phyloP scores from a whole-genome alignment of 2,888 invertebrate genomes.

The Coleophora flavipennella region DNA sequence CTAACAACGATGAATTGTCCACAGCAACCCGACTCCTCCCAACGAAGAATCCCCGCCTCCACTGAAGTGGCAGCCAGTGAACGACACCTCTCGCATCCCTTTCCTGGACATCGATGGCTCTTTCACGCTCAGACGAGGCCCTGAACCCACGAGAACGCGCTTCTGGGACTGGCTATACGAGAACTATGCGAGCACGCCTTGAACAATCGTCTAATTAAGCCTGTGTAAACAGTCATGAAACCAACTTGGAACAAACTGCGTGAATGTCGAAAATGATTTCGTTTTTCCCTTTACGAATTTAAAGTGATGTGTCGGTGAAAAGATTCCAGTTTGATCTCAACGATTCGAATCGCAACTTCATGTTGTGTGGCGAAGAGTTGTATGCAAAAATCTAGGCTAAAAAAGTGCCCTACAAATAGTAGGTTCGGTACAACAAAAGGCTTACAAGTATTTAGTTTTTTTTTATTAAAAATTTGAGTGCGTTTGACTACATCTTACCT shows the following conservation, averaged over 20 bases:
- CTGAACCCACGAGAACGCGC: slow-evolving; percentile 64
- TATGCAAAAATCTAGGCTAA: too few species aligned
- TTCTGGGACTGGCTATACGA: slow-evolving; percentile 73
- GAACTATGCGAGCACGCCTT: slow-evolving; percentile 32
- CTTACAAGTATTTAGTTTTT: too few species aligned
- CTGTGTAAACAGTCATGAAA: neutral
- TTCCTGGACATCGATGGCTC: slow-evolving; percentile 72
- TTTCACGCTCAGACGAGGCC: slow-evolving; percentile 61
- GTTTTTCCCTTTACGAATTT: too few species aligned
- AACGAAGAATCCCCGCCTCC: slow-evolving; percentile 59
- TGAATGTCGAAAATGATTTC: neutral
- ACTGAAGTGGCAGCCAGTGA: slow-evolving; percentile 69
- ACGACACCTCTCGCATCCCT: slow-evolving; percentile 37
- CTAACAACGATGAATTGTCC: slow-evolving; percentile 14
- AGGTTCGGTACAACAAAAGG: too few species aligned
- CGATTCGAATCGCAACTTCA: too few species aligned
- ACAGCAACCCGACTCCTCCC: slow-evolving; percentile 71
- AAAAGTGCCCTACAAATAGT: too few species aligned
- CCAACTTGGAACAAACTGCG: slow-evolving; percentile 7
- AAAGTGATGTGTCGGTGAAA: too few species aligned
- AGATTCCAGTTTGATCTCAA: too few species aligned
- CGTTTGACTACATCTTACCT: too few species aligned
- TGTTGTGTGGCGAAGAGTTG: too few species aligned
- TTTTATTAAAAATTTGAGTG: too few species aligned
- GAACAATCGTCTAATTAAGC: slow-evolving; percentile 8